Evolutionary conservation across 2,113 vertebrate species (phyloP).

Genomic region (Mionectes macconnelli): DNA sequence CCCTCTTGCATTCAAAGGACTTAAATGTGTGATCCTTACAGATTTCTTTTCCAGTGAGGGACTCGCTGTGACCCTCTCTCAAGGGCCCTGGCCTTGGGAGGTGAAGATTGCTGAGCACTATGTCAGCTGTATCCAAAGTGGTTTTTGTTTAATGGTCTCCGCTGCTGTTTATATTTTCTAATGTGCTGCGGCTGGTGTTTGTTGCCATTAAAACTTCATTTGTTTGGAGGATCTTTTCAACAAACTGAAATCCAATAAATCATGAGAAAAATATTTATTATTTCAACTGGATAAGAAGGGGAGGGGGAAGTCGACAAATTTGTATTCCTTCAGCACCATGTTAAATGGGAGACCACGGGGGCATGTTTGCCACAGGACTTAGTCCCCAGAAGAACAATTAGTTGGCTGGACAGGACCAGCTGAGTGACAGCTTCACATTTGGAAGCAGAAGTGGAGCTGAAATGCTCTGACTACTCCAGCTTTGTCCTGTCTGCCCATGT

Average conservation of each 20-base stretch:
- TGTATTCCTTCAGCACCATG: constrained; percentile 29
- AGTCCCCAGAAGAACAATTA: background rate
- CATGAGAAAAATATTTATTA: constrained; percentile 68
- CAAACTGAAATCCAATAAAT: constrained; percentile 67
- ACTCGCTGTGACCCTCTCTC: background rate
- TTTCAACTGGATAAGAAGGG: constrained; percentile 49
- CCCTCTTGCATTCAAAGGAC: background rate
- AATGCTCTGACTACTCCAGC: background rate
- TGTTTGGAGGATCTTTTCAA: constrained; percentile 69
- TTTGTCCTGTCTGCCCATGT: constrained; percentile 10
- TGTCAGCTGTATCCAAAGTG: constrained; percentile 41
- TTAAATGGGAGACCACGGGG: background rate
- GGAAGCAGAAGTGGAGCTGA: constrained; percentile 9
- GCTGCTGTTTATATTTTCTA: constrained; percentile 65
- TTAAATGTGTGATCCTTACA: background rate
- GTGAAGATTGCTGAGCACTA: background rate
- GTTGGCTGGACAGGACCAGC: background rate
- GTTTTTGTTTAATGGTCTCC: constrained; percentile 50
- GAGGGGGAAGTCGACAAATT: background rate
- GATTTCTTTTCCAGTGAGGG: background rate
- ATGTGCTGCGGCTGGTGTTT: constrained; percentile 52
- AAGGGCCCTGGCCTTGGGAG: background rate
- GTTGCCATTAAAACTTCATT: constrained; percentile 68
- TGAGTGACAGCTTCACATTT: background rate
- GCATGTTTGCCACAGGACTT: background rate